Evolutionary conservation across 2,797 vertebrate genomes (phyloP).

Genomic region (Malacoctenus gilli): DNA sequence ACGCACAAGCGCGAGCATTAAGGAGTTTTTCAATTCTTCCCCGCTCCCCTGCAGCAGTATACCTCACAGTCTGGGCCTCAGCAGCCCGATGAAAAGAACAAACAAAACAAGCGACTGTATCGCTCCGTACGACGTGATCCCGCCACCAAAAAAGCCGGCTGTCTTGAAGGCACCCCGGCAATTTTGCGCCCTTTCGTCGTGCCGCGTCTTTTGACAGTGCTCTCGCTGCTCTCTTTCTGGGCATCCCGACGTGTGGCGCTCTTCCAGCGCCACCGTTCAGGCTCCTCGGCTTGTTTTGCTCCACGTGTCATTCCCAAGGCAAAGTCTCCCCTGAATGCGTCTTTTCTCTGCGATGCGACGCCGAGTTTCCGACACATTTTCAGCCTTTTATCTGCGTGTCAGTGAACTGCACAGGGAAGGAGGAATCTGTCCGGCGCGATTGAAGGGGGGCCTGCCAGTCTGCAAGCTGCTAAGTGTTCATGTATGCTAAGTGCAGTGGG

Average conservation of each 20-base stretch:
- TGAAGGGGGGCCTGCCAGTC: slow-evolving; percentile 31
- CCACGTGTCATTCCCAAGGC: neutral
- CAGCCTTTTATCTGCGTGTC: slow-evolving; percentile 2
- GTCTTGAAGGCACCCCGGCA: slow-evolving; percentile 25
- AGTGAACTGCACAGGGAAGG: slow-evolving; percentile 5
- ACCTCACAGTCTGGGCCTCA: slow-evolving; percentile 47
- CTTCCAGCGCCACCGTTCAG: slow-evolving; percentile 1
- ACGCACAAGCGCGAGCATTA: slow-evolving; percentile 42
- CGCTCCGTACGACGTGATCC: slow-evolving; percentile 1
- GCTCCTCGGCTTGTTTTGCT: slow-evolving; percentile 9
- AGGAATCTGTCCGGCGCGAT: slow-evolving; percentile 10
- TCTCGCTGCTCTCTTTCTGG: slow-evolving; percentile 18
- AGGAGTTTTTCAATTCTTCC: slow-evolving; percentile 44
- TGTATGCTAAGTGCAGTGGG: slow-evolving; percentile 71
- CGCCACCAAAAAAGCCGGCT: neutral
- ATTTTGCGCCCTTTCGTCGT: slow-evolving; percentile 28
- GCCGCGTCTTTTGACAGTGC: slow-evolving; percentile 1
- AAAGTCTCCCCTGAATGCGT: slow-evolving; percentile 3
- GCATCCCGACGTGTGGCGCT: slow-evolving; percentile 14
- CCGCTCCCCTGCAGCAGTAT: slow-evolving; percentile 47
- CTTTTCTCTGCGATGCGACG: slow-evolving; percentile 4
- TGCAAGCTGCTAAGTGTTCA: slow-evolving; percentile 50
- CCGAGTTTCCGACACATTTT: slow-evolving; percentile 6
- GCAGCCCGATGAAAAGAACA: slow-evolving; percentile 47
- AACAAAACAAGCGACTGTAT: slow-evolving; percentile 36